Evolutionary conservation across 2,113 vertebrate species (phyloP), one percentile per base, ranked within the genome.

Genomic region (Phalacrocorax aristotelis): DNA sequence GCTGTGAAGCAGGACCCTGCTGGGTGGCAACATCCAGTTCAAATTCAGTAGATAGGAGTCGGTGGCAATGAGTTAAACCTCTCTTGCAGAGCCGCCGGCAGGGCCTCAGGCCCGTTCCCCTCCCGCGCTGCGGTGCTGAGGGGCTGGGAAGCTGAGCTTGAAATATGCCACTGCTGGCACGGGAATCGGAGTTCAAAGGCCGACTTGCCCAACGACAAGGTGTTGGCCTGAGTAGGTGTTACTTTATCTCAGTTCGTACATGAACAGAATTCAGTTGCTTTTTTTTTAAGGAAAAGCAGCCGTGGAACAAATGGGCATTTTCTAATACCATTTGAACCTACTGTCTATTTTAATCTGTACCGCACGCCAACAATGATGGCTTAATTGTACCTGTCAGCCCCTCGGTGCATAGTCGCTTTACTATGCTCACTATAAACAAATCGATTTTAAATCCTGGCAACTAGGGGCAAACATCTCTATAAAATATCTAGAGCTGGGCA

Each of bases 31-130:
- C 23, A 11, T 19, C 23, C 32, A 18, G 64, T 42, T 77, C 64
- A 49, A 55, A 51, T 51, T 23, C 32, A 40, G 38, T 17, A 19
- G 70, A 4, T 1, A 12, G 64, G 51, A 32, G 44, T 7, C 1
- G 0, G 13, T 40, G 36, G 27, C 66, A 52, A 1, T 7, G 17
- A 62, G 49, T 52, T 13, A 26, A 79, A 74, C 13, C 34, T 32
- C 44, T 51, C 55, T 22, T 1, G 0, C 0, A 29, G 34, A 64
- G 40, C 29, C n/a, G 3, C 15, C 2, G 1, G 32, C 46, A 22
- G 46, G 11, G n/a, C 40, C 54, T 8, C 22, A 6, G 38, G 27
- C 25, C 30, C 13, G 0, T 69, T 34, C 10, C 51, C 62, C 34
- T 65, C 23, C 55, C 6, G 0, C 4, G 16, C 42, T 29, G 36